Evolutionary conservation across 2,797 vertebrate genomes (phyloP).

Genomic region (Platyrinchus mystaceus): DNA sequence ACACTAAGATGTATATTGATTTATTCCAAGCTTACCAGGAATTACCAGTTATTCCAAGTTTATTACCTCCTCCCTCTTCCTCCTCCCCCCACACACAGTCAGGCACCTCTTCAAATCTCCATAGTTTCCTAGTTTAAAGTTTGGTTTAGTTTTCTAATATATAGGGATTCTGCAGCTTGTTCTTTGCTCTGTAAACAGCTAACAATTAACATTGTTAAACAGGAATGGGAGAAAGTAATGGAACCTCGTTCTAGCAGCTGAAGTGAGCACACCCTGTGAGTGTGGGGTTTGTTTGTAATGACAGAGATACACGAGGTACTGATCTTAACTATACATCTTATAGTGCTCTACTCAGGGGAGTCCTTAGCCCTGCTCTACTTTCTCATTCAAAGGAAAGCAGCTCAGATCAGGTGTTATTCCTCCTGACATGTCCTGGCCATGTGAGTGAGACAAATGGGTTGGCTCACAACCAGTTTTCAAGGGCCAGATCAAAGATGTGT

Average conservation of each 20-base stretch:
- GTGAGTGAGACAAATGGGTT: not conserved
- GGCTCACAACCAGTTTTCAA: not conserved
- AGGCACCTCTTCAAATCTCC: not conserved
- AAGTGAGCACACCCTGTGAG: accelerated
- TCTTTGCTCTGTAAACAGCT: not conserved
- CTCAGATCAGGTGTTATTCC: not conserved
- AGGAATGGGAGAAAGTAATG: not conserved
- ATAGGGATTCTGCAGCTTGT: not conserved
- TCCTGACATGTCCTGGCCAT: not conserved
- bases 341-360: not conserved
- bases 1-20: not conserved
- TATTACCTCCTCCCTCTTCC: not conserved
- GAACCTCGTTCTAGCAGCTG: not conserved
- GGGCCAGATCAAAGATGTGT: not conserved
- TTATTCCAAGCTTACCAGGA: not conserved
- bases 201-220: not conserved
- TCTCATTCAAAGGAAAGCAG: not conserved
- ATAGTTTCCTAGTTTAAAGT: not conserved
- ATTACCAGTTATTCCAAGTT: too few species aligned
- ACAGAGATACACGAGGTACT: not conserved
- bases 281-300: not conserved
- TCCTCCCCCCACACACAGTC: accelerated
- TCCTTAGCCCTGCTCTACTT: not conserved
- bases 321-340: not conserved
- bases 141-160: not conserved